Evolutionary conservation across 2,797 vertebrate genomes (phyloP).

Genomic region (Balearica regulorum): DNA sequence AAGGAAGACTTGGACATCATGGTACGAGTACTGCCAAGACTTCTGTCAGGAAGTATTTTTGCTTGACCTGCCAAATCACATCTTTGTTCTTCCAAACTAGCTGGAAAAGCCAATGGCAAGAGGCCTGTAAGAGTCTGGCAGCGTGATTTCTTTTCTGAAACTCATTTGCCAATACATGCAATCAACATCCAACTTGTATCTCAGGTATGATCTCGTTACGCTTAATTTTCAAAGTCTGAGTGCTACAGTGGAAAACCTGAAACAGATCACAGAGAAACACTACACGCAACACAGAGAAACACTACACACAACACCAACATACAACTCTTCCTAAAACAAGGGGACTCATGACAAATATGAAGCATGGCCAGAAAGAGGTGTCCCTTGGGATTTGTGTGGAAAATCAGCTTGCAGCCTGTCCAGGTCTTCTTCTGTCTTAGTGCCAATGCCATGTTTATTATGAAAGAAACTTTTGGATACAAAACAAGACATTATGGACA

Average conservation of each 20-base stretch:
- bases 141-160: not conserved
- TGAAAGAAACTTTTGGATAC: not conserved
- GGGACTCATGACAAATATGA: not conserved
- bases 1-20: not conserved
- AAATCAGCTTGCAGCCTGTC: not conserved
- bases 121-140: not conserved
- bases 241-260: not conserved
- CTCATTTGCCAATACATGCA: not conserved
- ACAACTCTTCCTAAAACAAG: not conserved
- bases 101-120: not conserved
- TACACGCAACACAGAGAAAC: not conserved
- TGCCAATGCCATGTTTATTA: not conserved
- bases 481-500: not conserved
- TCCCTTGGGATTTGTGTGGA: not conserved
- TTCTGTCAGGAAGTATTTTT: conserved; percentile 11
- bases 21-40: not conserved
- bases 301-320: not conserved
- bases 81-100: not conserved
- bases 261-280: not conserved
- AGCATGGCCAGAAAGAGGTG: not conserved
- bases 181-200: not conserved
- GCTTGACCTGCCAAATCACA: not conserved
- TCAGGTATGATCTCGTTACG: not conserved
- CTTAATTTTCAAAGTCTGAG: not conserved
- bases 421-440: not conserved